Percentiles rank a stretch among this genome's conserved stretches.
phyloP scores from a whole-genome alignment of 2,797 vertebrate genomes.

The Hybognathus amarus region DNA sequence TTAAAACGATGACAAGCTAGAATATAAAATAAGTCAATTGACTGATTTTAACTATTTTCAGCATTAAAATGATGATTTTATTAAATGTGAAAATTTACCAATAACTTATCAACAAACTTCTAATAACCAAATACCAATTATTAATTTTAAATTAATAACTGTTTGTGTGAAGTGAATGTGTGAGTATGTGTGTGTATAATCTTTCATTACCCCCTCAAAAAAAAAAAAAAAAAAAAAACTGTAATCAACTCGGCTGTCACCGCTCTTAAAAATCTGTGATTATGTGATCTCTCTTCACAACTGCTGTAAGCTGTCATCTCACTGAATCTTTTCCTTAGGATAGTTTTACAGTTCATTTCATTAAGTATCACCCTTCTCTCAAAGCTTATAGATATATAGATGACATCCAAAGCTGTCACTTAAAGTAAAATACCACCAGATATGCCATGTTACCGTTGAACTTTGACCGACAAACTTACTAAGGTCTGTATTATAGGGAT shows the following conservation, averaged over 20 bases:
- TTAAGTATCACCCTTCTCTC: neutral
- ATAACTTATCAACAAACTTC: neutral
- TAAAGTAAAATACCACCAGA: neutral
- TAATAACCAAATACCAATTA: neutral
- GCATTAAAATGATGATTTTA: neutral
- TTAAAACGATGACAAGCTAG: neutral
- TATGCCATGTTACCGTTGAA: neutral
- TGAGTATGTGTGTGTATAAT: too few relatives aligned
- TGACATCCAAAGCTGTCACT: neutral
- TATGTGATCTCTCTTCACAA: neutral
- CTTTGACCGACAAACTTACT: neutral
- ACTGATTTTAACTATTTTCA: neutral
- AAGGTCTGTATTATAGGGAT: neutral
- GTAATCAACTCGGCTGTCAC: neutral
- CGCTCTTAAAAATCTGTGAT: neutral
- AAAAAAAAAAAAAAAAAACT: too few relatives aligned
- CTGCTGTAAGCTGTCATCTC: slow-evolving; percentile 7
- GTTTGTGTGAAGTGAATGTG: too few relatives aligned
- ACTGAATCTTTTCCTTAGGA: neutral
- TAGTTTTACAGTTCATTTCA: neutral
- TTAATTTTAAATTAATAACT: neutral
- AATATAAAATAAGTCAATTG: neutral
- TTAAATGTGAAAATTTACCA: neutral
- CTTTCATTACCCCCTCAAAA: neutral
- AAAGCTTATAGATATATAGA: neutral